Percentiles rank a stretch among this genome's conserved stretches.
Evolutionary conservation across 1,140 invertebrate genomes (phyloP).

Genomic region (Drosophila kikkawai): DNA sequence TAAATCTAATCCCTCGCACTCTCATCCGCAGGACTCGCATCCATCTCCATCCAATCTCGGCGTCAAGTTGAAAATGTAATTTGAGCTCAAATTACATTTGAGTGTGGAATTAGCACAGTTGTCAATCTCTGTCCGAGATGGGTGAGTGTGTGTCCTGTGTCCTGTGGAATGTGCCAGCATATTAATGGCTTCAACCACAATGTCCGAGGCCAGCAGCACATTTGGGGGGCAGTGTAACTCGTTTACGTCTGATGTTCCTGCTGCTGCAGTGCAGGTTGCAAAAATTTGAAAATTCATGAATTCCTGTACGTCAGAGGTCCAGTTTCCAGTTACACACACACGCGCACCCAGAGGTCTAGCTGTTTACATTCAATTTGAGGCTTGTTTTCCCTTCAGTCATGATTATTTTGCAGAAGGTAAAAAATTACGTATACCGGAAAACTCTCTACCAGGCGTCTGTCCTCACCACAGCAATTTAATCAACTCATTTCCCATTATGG

Average conservation of each 20-base stretch:
- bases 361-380: slow-evolving; percentile 63
- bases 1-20: slow-evolving; percentile 50
- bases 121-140: slow-evolving; percentile 62
- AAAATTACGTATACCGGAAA: slow-evolving; percentile 20
- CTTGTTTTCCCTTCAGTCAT: slow-evolving; percentile 24
- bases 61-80: slow-evolving; percentile 77
- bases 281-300: slow-evolving; percentile 77
- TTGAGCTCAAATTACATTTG: slow-evolving; percentile 78
- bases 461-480: slow-evolving; percentile 34
- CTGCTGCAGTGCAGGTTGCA: slow-evolving; percentile 23
- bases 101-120: slow-evolving; percentile 78
- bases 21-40: background rate
- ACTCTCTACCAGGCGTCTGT: slow-evolving; percentile 14
- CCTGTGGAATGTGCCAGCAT: slow-evolving; percentile 40
- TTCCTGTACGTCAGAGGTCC: slow-evolving; percentile 36
- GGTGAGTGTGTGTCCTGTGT: slow-evolving; percentile 13
- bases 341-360: slow-evolving; percentile 9
- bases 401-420: slow-evolving; percentile 37
- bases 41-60: slow-evolving; percentile 56
- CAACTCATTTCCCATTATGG: slow-evolving; percentile 31
- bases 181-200: slow-evolving; percentile 56
- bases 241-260: slow-evolving; percentile 22
- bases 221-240: slow-evolving; percentile 9
- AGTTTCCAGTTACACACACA: background rate
- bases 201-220: slow-evolving; percentile 12